Evolutionary conservation across 2,888 invertebrate species (phyloP).

Genomic region (Bombylius discolor): DNA sequence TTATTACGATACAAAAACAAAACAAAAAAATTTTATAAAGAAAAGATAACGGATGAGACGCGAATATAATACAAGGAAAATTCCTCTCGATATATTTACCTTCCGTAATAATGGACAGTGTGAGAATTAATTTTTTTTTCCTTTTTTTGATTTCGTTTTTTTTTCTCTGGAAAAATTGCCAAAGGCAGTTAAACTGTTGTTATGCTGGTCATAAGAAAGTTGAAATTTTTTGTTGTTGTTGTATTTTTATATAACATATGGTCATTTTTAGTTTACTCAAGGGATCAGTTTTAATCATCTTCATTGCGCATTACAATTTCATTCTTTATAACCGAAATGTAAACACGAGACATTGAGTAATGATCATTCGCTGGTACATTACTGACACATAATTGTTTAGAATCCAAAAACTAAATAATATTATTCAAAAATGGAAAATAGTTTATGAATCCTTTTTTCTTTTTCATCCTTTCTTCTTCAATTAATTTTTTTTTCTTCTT

Average conservation of each 20-base stretch:
- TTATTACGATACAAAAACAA: no score
- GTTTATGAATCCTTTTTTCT: neutral
- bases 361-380: neutral
- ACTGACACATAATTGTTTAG: no score
- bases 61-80: slow-evolving; percentile 2
- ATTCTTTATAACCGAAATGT: slow-evolving; percentile 11
- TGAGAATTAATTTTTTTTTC: slow-evolving; percentile 7
- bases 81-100: slow-evolving; percentile 12
- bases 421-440: neutral
- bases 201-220: neutral
- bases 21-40: neutral
- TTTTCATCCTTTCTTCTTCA: no score
- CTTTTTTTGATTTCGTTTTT: neutral
- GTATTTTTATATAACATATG: neutral
- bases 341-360: slow-evolving; percentile 5
- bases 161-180: neutral
- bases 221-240: slow-evolving; percentile 1
- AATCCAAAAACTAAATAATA: no score
- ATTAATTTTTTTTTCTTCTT: no score
- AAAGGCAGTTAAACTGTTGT: no score
- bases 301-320: neutral
- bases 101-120: slow-evolving; percentile 7
- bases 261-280: slow-evolving; percentile 2
- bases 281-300: slow-evolving; percentile 6
- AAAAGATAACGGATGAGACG: neutral